Conservation (phyloP, 2,888 invertebrate species). For the Drosophila pullipes region DNA sequence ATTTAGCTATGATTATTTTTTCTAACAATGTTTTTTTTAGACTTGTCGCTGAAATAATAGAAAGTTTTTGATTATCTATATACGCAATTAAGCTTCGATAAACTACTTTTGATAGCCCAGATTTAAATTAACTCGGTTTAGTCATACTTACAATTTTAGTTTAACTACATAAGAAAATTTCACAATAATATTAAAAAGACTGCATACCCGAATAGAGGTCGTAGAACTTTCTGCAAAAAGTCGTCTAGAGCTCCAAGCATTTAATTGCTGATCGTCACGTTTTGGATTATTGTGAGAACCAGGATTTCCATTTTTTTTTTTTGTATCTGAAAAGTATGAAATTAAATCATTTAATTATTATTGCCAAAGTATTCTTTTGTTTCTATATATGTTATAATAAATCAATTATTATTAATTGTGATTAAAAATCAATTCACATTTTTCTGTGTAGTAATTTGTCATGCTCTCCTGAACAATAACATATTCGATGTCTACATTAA, state of each 20-base stretch:
- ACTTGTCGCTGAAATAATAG: neutral
- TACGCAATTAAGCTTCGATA: neutral
- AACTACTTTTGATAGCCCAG: neutral
- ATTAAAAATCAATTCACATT: neutral
- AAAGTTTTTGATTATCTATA: neutral
- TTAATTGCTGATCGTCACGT: conserved; percentile 77
- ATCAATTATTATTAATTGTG: neutral
- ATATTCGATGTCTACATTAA: no score
- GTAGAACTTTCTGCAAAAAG: conserved; percentile 58
- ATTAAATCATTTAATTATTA: neutral
- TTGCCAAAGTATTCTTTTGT: neutral
- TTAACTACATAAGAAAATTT: neutral
- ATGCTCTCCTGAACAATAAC: neutral
- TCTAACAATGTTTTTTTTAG: neutral
- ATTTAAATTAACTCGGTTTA: neutral
- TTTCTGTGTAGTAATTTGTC: neutral
- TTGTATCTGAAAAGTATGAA: conserved; percentile 61
- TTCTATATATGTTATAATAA: neutral
- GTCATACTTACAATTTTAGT: neutral
- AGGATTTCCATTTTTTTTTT: conserved; percentile 77
- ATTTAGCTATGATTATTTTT: neutral
- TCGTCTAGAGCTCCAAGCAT: conserved; percentile 76
- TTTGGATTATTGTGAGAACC: conserved; percentile 69
- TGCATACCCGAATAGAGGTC: conserved; percentile 61
- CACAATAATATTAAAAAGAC: neutral